Base-by-base conservation (phyloP, 2,113 vertebrate species). In the Triplophysa siluroides region DNA sequence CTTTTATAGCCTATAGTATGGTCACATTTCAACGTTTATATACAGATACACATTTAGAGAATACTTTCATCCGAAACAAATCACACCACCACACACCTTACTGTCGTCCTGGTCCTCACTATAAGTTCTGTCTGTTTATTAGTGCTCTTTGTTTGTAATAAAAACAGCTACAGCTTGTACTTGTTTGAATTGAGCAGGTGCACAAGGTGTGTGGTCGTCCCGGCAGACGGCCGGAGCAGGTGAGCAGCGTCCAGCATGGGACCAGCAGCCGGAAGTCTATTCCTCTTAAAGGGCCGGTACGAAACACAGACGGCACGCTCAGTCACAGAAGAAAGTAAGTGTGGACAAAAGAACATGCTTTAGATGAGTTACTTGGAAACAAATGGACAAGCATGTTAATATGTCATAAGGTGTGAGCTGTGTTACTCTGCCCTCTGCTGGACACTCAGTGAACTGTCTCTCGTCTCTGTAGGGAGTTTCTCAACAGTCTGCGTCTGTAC, bases 311-410 rank as follows among this genome's bases (percentile, higher is more conserved):
- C 83, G 94, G 92, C 83, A 90, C 90, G 0, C 90, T 97, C 0
- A 2, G 89, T 86, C 90, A 54, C 88, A 93, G 89, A 89, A 94
- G 93, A 91, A 95, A 90, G 96, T 96, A 92, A 92, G 92, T 66
- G 13, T 72, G 52, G 2, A 58, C 4, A 19, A 19, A 33, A 58
- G 18, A 13, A 67, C n/a, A 9, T 68, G 41, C 66, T 38, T 38
- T 38, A 0, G 0, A 38, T 38, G 7, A 7, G 29, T 29, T 4
- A 29, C 29, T 29, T 29, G 3, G 3, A 29, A 29, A 29, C 1
- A n/a, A 29, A 43, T 45, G 43, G 12, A 45, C 10, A 11, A 11
- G 33, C 1, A 38, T 38, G 33, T 7, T 7, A 38, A 7, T 38
- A 1, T 38, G 33, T 29, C 29, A 29, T 29, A 29, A 29, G 26